phyloP scores from a whole-genome alignment of 2,113 vertebrate species.

The Sylvia atricapilla region DNA sequence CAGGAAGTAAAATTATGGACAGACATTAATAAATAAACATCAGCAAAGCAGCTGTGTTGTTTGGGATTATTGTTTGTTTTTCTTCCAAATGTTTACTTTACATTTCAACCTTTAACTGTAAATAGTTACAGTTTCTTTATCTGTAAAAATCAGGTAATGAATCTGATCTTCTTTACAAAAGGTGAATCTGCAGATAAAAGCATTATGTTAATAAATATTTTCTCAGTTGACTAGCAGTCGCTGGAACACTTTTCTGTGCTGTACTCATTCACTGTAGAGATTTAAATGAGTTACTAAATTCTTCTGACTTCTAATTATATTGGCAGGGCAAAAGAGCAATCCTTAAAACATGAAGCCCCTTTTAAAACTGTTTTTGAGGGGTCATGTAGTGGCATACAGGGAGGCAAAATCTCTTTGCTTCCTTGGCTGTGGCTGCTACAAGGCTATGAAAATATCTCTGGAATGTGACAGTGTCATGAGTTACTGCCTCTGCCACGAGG shows the following conservation, averaged over 20 bases:
- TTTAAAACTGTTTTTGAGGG: not conserved
- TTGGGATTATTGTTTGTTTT: not conserved
- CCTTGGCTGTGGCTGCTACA: not conserved
- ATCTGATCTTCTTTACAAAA: not conserved
- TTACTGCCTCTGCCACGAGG: not conserved
- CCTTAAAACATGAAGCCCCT: not conserved
- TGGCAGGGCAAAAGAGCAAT: not conserved
- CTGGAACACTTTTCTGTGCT: not conserved
- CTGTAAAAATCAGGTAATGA: not conserved
- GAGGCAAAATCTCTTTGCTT: not conserved
- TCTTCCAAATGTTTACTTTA: not conserved
- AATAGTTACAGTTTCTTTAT: not conserved
- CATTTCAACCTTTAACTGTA: not conserved
- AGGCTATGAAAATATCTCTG: not conserved
- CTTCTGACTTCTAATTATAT: not conserved
- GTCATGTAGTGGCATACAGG: not conserved
- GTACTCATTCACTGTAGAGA: not conserved
- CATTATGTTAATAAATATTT: not conserved
- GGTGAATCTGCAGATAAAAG: not conserved
- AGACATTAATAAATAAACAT: not conserved
- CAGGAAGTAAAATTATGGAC: not conserved
- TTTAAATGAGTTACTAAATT: not conserved
- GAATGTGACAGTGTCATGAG: not conserved
- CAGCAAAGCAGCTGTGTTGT: not conserved
- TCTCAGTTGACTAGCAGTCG: not conserved